Evolutionary conservation across 2,797 vertebrate species (phyloP).

Genomic region (Cottoperca gobio): DNA sequence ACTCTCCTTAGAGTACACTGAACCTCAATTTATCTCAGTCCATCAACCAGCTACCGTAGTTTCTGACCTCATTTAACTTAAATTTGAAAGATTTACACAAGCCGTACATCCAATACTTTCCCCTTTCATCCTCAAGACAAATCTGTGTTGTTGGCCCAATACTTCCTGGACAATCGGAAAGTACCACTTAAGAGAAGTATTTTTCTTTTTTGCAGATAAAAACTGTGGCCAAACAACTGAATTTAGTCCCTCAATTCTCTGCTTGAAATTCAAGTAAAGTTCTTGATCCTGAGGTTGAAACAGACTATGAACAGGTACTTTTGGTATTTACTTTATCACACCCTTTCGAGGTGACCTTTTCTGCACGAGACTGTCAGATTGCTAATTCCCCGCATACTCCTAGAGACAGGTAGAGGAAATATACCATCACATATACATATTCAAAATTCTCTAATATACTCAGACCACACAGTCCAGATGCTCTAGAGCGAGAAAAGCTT

Average conservation of each 20-base stretch:
- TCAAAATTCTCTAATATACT: background rate
- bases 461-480: background rate
- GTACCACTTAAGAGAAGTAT: no score
- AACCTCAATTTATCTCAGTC: background rate
- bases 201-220: no score
- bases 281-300: no score
- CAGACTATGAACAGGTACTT: no score
- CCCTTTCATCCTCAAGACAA: background rate
- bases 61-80: background rate
- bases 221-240: no score
- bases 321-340: no score
- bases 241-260: no score
- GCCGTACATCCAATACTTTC: background rate
- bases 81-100: background rate
- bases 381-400: background rate
- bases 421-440: slow-evolving; percentile 13
- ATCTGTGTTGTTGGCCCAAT: no score
- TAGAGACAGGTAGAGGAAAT: background rate
- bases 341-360: background rate
- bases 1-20: background rate
- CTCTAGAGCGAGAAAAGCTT: background rate
- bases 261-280: no score
- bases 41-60: background rate
- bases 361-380: background rate
- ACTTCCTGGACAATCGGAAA: no score